Percentiles rank a stretch among this genome's conserved stretches.
Conservation (phyloP, 2,113 vertebrate genomes). For the Mixornis gularis region DNA sequence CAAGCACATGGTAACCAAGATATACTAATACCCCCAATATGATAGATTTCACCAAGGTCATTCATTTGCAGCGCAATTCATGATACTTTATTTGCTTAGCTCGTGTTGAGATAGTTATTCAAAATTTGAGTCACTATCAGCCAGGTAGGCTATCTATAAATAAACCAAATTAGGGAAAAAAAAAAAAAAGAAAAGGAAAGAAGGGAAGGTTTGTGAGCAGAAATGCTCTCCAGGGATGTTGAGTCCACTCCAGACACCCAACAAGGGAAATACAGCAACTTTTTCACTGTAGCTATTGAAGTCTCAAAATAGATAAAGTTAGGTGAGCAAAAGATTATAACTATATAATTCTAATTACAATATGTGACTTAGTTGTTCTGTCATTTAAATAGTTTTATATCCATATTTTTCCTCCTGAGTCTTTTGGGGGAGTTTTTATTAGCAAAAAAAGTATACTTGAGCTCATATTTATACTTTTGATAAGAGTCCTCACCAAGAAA, state of each 20-base stretch:
- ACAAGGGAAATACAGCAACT: background rate
- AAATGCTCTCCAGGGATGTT: background rate
- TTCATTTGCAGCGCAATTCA: background rate
- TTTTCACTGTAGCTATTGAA: background rate
- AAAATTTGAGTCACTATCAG: background rate
- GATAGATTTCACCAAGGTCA: background rate
- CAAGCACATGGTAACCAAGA: background rate
- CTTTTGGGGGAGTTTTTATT: background rate
- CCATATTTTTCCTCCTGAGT: background rate
- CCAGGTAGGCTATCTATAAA: background rate
- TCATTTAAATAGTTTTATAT: background rate
- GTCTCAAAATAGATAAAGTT: background rate
- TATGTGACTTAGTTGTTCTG: background rate
- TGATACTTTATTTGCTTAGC: background rate
- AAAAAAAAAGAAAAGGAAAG: background rate
- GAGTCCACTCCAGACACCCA: background rate
- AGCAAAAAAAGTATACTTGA: background rate
- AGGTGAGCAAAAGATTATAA: background rate
- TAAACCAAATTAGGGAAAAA: background rate
- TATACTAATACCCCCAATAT: background rate
- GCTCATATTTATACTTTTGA: background rate
- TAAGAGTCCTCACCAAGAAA: background rate
- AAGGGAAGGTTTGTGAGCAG: background rate
- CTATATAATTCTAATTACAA: background rate
- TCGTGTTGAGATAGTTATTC: background rate